Conservation (phyloP, 2,797 vertebrate species). For the Helostoma temminkii region DNA sequence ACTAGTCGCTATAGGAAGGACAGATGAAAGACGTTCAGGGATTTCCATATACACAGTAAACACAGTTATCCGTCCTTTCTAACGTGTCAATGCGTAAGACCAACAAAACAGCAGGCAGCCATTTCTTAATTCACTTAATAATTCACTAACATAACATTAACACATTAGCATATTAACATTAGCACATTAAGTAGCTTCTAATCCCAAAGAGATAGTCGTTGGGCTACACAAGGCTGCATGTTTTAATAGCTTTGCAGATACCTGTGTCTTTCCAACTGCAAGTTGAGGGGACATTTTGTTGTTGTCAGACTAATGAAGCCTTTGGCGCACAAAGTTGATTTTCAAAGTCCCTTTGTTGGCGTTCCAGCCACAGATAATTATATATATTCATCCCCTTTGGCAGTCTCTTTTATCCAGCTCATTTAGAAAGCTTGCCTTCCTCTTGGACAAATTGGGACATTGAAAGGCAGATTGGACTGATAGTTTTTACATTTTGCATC, state of each 20-base stretch:
- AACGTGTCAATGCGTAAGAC: slow-evolving; percentile 63
- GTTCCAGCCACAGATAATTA: slow-evolving; percentile 78
- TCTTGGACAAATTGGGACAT: slow-evolving; percentile 78
- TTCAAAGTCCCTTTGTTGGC: slow-evolving; percentile 75
- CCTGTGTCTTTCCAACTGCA: slow-evolving; percentile 57
- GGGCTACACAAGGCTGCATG: slow-evolving; percentile 30
- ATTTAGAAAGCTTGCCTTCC: slow-evolving; percentile 74
- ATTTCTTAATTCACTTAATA: slow-evolving; percentile 71
- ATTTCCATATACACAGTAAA: slow-evolving; percentile 81
- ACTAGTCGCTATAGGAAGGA: slow-evolving; percentile 81
- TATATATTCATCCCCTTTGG: slow-evolving; percentile 80
- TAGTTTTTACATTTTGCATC: slow-evolving; percentile 75
- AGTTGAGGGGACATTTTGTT: slow-evolving; percentile 65
- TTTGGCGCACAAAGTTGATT: slow-evolving; percentile 72
- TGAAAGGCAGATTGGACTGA: slow-evolving; percentile 77
- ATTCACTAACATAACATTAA: slow-evolving; percentile 73
- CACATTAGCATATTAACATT: slow-evolving; percentile 73
- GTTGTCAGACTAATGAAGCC: slow-evolving; percentile 75
- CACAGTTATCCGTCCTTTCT: slow-evolving; percentile 71
- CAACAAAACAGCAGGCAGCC: slow-evolving; percentile 68
- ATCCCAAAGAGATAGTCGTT: slow-evolving; percentile 66
- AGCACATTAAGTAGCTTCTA: slow-evolving; percentile 67
- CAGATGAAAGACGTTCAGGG: slow-evolving; percentile 80
- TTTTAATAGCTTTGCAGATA: slow-evolving; percentile 70
- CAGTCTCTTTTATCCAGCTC: slow-evolving; percentile 78